phyloP scores from a whole-genome alignment of 2,113 vertebrate genomes.

The Dryoscopus gambensis region DNA sequence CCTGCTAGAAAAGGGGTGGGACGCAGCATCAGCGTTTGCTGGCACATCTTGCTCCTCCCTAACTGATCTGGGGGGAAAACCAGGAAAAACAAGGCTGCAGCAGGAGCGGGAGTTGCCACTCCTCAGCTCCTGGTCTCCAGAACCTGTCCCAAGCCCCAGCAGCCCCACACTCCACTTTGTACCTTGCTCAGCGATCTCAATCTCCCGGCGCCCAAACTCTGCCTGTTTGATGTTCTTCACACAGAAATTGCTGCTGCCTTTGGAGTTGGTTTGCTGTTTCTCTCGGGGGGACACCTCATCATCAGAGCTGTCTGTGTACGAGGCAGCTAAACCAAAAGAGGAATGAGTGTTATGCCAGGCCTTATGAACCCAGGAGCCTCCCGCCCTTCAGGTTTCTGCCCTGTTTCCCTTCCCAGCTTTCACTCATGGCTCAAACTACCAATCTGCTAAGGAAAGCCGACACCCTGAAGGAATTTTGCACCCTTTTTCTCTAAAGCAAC shows the following conservation, averaged over 20 bases:
- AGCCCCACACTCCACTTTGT: not conserved
- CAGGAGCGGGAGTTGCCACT: not conserved
- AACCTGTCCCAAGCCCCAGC: not conserved
- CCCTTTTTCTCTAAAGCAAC: not conserved
- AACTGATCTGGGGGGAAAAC: rapidly evolving
- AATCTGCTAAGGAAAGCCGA: not conserved
- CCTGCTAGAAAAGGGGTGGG: not conserved
- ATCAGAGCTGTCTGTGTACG: conserved; percentile 95
- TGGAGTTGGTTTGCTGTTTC: conserved; percentile 90
- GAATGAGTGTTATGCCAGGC: not conserved
- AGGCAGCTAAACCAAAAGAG: conserved; percentile 79
- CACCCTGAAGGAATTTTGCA: not conserved
- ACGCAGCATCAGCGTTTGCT: rapidly evolving
- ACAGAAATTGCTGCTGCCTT: conserved; percentile 92
- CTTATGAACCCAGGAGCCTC: not conserved
- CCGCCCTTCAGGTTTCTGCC: not conserved
- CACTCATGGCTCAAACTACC: not conserved
- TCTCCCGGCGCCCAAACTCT: conserved; percentile 92
- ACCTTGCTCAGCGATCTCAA: conserved; percentile 97
- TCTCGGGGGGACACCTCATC: conserved; percentile 91
- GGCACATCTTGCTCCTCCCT: not conserved
- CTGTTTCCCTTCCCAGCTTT: not conserved
- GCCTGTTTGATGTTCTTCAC: conserved; percentile 97
- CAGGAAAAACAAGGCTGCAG: not conserved
- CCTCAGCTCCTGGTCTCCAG: not conserved